Conservation (phyloP, 1,140 invertebrate genomes). For the Drosophila nigromelanica region DNA sequence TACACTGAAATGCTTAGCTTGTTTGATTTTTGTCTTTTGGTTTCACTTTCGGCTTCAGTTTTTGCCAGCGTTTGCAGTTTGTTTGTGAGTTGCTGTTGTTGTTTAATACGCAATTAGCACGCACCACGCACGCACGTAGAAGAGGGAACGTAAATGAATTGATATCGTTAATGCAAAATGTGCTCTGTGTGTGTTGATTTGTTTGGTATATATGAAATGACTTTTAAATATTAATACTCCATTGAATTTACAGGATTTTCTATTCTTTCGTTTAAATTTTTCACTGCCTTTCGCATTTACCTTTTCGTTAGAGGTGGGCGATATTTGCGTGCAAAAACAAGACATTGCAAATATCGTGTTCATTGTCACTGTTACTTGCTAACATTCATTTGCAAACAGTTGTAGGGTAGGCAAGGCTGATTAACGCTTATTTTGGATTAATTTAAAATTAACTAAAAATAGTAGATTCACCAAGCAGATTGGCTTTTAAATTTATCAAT, state of each 20-base stretch:
- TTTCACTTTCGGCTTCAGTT: constrained; percentile 33
- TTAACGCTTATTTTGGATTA: not conserved
- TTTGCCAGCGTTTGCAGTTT: constrained; percentile 62
- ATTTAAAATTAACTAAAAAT: not conserved
- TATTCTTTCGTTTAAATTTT: constrained; percentile 53
- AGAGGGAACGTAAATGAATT: constrained; percentile 7
- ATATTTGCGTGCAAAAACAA: constrained; percentile 26
- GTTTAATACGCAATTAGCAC: constrained; percentile 76
- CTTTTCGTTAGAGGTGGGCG: constrained; percentile 46
- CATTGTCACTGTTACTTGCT: not conserved
- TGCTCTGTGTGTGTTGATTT: constrained; percentile 1
- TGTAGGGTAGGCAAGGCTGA: not conserved
- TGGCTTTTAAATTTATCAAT: not conserved
- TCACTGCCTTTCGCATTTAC: constrained; percentile 54
- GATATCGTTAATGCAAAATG: constrained; percentile 18
- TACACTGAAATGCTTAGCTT: constrained; percentile 21
- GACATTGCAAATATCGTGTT: constrained; percentile 10
- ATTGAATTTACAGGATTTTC: constrained; percentile 32
- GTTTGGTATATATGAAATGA: constrained; percentile 24
- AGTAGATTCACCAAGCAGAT: not conserved
- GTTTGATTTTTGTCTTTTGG: constrained; percentile 16
- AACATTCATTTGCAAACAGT: not conserved
- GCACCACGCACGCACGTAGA: constrained; percentile 36
- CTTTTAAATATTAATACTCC: constrained; percentile 28
- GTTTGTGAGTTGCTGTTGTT: constrained; percentile 44